Percentiles rank a stretch among this genome's conserved stretches.
These are phyloP conservation scores for Castor canadensis DNA, from an alignment of 2,113 vertebrate species.

Conservation along the genomic window DNA sequence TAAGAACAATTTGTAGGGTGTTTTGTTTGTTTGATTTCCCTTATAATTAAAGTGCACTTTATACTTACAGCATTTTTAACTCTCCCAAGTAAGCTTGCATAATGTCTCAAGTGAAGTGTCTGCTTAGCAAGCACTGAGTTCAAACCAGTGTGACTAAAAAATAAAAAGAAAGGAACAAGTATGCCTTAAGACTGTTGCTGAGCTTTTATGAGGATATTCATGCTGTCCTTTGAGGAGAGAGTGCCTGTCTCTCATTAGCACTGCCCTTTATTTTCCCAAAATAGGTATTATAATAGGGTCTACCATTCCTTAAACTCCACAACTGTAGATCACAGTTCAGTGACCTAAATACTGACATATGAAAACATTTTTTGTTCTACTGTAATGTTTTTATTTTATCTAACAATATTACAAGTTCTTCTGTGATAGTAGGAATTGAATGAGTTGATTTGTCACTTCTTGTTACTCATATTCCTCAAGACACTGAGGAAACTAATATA, in stretches of 20 bases:
- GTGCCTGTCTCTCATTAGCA: background rate
- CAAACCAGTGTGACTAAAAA: too few species aligned
- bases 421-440: background rate
- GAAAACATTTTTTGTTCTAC: background rate
- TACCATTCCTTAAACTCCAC: background rate
- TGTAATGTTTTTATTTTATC: background rate
- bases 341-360: background rate
- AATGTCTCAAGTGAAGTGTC: background rate
- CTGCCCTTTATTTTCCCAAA: background rate
- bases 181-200: background rate
- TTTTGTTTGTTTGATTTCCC: background rate
- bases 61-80: background rate
- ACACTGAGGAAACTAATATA: background rate
- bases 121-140: too few species aligned
- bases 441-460: background rate
- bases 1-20: background rate
- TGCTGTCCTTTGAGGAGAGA: background rate
- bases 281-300: background rate
- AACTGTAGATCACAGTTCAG: background rate
- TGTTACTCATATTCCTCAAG: background rate
- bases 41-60: background rate
- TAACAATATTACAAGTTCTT: background rate
- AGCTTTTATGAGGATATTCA: accelerated
- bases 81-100: too few species aligned
- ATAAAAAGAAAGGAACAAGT: background rate